Percentiles rank a stretch among this genome's conserved stretches.
Conservation (phyloP, 2,113 vertebrate species). For the Orycteropus afer region DNA sequence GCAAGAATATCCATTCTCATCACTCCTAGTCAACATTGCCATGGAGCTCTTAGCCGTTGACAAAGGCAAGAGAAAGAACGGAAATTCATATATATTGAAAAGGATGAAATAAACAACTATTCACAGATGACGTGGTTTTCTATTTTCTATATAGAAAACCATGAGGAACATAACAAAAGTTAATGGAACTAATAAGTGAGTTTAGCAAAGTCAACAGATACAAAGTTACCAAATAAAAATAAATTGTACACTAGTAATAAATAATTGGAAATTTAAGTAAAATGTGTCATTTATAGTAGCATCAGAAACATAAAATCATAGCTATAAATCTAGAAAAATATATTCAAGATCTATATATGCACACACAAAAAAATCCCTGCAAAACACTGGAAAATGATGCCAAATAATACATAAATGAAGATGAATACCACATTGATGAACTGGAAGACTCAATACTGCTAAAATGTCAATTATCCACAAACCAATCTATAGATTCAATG, state of each 20-base stretch:
- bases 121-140: background rate
- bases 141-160: background rate
- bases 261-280: background rate
- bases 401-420: background rate
- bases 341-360: background rate
- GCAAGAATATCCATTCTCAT: background rate
- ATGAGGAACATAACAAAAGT: background rate
- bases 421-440: background rate
- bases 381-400: conserved; percentile 17
- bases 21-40: too few relatives aligned
- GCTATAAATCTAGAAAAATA: background rate
- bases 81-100: background rate
- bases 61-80: conserved; percentile 5
- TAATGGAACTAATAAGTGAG: background rate
- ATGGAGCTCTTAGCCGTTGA: background rate
- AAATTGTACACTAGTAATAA: background rate
- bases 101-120: background rate
- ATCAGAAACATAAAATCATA: background rate
- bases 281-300: background rate
- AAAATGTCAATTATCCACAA: too few relatives aligned
- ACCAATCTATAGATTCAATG: too few relatives aligned
- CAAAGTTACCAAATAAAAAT: background rate
- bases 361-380: background rate
- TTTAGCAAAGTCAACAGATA: too few relatives aligned
- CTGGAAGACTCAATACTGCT: too few relatives aligned